Evolutionary conservation across 2,113 vertebrate species (phyloP).

Genomic region (Dryoscopus gambensis): DNA sequence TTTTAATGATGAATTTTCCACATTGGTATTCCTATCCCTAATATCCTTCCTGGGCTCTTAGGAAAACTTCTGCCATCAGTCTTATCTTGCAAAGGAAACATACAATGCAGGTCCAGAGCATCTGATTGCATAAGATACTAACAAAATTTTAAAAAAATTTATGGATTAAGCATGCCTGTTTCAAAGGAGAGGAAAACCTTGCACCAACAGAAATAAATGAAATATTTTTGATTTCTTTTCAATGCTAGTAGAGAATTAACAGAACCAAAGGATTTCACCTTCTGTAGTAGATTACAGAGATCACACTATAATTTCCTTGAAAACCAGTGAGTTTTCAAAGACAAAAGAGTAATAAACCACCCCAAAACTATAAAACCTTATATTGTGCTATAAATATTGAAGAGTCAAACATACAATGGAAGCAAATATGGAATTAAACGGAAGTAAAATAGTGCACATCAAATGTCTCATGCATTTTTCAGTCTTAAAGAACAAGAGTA

Average conservation of each 20-base stretch:
- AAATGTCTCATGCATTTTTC: neutral
- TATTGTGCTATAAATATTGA: neutral
- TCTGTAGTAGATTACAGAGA: neutral
- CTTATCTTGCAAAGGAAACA: neutral
- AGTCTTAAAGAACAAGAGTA: neutral
- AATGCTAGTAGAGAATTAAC: neutral
- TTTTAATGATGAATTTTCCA: neutral
- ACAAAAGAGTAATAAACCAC: neutral
- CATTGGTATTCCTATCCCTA: neutral
- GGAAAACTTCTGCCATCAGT: neutral
- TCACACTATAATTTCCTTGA: neutral
- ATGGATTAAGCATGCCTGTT: neutral
- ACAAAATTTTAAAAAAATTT: neutral
- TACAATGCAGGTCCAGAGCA: neutral
- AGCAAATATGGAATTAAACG: neutral
- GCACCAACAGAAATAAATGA: neutral
- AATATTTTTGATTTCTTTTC: neutral
- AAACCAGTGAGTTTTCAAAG: neutral
- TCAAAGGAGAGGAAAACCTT: neutral
- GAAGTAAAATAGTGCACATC: neutral
- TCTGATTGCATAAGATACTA: neutral
- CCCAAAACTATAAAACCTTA: neutral
- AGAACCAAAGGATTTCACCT: neutral
- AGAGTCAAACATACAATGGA: neutral
- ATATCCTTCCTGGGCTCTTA: neutral